Evolutionary conservation across 2,888 invertebrate species (phyloP).

Genomic region (Drosophila trichaetosa): DNA sequence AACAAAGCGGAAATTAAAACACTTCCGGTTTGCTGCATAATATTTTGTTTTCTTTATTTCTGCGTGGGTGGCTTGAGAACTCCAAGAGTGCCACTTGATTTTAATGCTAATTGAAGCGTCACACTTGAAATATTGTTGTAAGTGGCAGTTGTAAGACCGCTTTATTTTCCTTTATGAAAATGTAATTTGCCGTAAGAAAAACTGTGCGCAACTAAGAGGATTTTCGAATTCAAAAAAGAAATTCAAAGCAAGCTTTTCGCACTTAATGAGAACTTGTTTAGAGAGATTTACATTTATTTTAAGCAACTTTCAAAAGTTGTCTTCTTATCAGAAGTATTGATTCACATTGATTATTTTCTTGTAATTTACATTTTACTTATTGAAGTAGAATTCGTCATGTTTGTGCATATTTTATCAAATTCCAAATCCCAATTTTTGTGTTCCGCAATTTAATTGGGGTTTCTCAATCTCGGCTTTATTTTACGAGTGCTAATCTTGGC

Average conservation of each 20-base stretch:
- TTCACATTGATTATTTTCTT: not conserved
- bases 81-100: conserved; percentile 41
- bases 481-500: conserved; percentile 50
- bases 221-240: not conserved
- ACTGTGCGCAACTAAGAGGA: conserved; percentile 1
- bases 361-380: not conserved
- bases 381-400: not conserved
- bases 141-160: conserved; percentile 12
- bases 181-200: not conserved
- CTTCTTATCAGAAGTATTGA: too few relatives aligned
- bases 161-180: conserved; percentile 12
- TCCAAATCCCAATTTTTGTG: not conserved
- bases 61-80: conserved; percentile 13
- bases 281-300: not conserved
- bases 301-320: not conserved
- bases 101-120: conserved; percentile 72
- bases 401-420: not conserved
- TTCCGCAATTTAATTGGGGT: not conserved
- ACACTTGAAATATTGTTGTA: conserved; percentile 30
- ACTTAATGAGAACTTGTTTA: not conserved
- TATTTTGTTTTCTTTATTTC: conserved; percentile 21
- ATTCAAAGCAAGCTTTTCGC: not conserved
- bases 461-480: conserved; percentile 11
- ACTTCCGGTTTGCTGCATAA: conserved; percentile 73
- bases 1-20: conserved; percentile 77